Percentiles rank a stretch among this genome's conserved stretches.
phyloP scores from a whole-genome alignment of 2,797 vertebrate genomes.

The Morelia viridis region DNA sequence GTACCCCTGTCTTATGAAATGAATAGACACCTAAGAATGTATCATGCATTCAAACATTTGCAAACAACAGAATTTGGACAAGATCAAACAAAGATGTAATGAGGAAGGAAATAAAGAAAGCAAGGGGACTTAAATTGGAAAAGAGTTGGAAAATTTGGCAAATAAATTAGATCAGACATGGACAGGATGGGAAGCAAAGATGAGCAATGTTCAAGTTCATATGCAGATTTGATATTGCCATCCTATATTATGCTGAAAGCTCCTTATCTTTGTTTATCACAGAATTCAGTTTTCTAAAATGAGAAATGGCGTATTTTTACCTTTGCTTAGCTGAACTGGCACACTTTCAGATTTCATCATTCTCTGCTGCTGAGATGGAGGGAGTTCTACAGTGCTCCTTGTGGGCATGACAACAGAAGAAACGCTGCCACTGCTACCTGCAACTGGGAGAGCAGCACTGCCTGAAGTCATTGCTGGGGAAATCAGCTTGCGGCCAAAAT shows the following conservation, averaged over 20 bases:
- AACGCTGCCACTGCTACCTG: constrained; percentile 72
- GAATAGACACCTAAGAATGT: not conserved
- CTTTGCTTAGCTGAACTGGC: constrained; percentile 95
- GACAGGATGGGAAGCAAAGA: not conserved
- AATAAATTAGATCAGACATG: not conserved
- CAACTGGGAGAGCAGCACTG: constrained; percentile 67
- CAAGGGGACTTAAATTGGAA: not conserved
- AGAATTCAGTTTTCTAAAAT: not conserved
- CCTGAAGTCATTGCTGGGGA: constrained; percentile 83
- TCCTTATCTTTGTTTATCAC: not conserved
- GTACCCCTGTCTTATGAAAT: not conserved
- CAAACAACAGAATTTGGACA: not conserved
- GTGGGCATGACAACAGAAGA: constrained; percentile 42
- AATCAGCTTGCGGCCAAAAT: constrained; percentile 94
- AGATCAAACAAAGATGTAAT: not conserved
- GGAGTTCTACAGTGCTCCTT: constrained; percentile 54
- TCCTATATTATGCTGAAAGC: not conserved
- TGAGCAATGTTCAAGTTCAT: not conserved
- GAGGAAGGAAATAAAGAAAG: not conserved
- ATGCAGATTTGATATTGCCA: not conserved
- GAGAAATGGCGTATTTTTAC: constrained; percentile 67
- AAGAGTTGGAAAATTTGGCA: not conserved
- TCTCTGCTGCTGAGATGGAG: constrained; percentile 79
- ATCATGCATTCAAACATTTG: not conserved
- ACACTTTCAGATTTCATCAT: constrained; percentile 98